Evolutionary conservation across 2,113 vertebrate species (phyloP).

Genomic region (Eupsittula cactorum): DNA sequence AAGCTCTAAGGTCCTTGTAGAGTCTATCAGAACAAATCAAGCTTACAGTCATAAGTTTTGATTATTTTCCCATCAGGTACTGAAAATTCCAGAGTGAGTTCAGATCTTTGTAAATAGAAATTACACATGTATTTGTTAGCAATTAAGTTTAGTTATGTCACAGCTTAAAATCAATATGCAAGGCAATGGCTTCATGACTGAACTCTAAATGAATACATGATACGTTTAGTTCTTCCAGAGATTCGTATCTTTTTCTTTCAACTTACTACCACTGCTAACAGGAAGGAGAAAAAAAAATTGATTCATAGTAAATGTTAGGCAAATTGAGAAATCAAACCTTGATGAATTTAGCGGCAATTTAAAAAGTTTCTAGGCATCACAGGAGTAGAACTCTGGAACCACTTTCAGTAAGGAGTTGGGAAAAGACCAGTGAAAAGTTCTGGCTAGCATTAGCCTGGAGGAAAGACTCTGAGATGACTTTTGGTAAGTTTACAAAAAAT

Average conservation of each 20-base stretch:
- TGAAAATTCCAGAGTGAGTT: neutral
- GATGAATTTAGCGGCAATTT: neutral
- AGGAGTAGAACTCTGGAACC: neutral
- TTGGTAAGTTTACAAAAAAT: neutral
- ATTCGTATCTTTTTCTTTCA: neutral
- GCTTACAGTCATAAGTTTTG: neutral
- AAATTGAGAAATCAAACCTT: neutral
- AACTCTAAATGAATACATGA: neutral
- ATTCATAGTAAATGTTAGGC: neutral
- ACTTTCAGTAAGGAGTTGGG: neutral
- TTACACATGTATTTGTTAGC: neutral
- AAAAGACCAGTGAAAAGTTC: neutral
- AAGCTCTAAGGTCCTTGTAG: neutral
- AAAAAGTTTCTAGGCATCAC: neutral
- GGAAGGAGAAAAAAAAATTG: neutral
- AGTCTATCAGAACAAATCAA: neutral
- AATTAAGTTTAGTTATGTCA: neutral
- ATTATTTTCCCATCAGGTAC: neutral
- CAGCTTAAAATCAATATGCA: neutral
- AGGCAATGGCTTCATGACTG: neutral
- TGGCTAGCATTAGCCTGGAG: neutral
- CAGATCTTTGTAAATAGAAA: neutral
- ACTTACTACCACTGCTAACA: neutral
- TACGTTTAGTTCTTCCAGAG: neutral
- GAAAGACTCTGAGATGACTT: neutral